phyloP scores from a whole-genome alignment of 2,113 vertebrate genomes.

The Taxidea taxus region DNA sequence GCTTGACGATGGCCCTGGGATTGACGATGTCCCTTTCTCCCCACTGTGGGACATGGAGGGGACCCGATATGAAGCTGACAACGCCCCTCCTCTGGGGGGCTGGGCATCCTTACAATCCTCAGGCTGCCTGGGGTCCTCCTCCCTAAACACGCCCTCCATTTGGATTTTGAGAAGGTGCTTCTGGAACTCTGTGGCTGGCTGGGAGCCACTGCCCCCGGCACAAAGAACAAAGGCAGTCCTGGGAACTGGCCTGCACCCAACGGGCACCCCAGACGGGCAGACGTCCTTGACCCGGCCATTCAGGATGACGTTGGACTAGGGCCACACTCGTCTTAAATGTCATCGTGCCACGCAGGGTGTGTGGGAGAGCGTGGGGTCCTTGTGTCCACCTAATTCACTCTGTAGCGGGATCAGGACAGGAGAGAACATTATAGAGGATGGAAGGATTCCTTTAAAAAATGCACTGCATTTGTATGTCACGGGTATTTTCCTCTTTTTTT shows the following conservation, averaged over 20 bases:
- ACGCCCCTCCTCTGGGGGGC: not conserved
- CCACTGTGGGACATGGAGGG: not conserved
- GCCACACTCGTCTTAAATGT: not conserved
- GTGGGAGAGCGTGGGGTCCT: rapidly evolving
- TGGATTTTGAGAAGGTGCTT: not conserved
- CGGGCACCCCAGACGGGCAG: not conserved
- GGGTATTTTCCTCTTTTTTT: not conserved
- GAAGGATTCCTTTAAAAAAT: not conserved
- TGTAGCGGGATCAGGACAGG: no score
- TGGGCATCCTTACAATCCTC: not conserved
- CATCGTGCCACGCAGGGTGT: rapidly evolving
- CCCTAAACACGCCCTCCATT: not conserved
- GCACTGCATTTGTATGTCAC: rapidly evolving
- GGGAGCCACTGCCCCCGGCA: not conserved
- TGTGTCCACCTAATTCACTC: rapidly evolving
- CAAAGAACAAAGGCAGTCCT: not conserved
- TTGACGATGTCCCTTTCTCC: not conserved
- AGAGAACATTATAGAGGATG: not conserved
- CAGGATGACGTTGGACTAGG: not conserved
- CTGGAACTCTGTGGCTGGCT: not conserved
- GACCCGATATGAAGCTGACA: not conserved
- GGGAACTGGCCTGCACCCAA: constrained; percentile 35
- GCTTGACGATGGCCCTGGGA: not conserved
- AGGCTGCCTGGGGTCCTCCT: not conserved
- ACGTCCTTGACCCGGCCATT: constrained; percentile 29